Conservation (phyloP, 2,888 invertebrate genomes). For the Blera fallax region DNA sequence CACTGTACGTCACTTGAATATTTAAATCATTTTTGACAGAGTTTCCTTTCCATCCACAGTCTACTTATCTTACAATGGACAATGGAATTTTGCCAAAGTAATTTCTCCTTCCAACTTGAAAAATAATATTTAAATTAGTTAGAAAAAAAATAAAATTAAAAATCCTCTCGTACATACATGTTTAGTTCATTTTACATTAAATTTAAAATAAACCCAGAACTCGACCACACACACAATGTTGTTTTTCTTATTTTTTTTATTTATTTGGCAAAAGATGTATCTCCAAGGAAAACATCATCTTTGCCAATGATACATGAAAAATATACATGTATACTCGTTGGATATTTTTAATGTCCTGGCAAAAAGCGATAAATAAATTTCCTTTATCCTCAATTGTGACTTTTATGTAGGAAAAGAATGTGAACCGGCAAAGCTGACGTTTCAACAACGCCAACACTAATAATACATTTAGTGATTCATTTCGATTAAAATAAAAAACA, state of each 20-base stretch:
- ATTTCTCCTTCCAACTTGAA: conserved; percentile 14
- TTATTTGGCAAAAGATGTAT: neutral
- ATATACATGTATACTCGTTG: too few species aligned
- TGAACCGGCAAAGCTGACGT: neutral
- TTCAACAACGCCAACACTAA: neutral
- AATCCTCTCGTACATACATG: neutral
- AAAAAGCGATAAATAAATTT: conserved; percentile 21
- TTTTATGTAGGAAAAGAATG: conserved; percentile 32
- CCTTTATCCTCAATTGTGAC: conserved; percentile 1
- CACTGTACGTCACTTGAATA: conserved; percentile 17
- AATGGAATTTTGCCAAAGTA: conserved; percentile 52
- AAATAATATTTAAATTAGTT: conserved; percentile 44
- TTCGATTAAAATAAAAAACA: neutral
- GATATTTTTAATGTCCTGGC: conserved; percentile 11
- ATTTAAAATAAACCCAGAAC: neutral
- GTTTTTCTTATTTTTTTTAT: too few species aligned
- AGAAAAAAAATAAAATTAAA: conserved; percentile 14
- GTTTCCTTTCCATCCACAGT: neutral
- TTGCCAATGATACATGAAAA: conserved; percentile 3
- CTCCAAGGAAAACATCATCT: neutral
- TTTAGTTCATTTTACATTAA: neutral
- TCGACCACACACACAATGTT: neutral
- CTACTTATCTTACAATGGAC: neutral
- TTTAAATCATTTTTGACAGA: conserved; percentile 36
- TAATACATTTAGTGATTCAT: neutral